phyloP scores from a whole-genome alignment of 2,888 invertebrate genomes.

The Parnassius glacialis region DNA sequence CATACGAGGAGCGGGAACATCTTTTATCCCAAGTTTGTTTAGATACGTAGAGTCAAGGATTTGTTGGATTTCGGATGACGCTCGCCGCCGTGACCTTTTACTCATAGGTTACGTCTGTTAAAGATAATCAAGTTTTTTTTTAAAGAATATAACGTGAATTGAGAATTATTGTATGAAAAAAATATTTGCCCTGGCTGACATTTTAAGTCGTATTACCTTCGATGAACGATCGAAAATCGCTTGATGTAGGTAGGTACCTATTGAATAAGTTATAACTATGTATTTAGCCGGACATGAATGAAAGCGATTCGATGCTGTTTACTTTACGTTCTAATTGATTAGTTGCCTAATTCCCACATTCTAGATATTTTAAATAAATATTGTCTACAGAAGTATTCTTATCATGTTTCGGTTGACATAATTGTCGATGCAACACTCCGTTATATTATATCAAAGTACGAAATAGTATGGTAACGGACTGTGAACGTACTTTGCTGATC shows the following conservation, averaged over 20 bases:
- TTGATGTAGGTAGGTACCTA: background rate
- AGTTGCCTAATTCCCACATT: constrained; percentile 56
- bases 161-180: too few species aligned
- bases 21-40: constrained; percentile 47
- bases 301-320: constrained; percentile 6
- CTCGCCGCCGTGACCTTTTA: constrained; percentile 21
- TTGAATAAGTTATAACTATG: background rate
- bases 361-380: constrained; percentile 48
- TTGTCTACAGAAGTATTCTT: constrained; percentile 49
- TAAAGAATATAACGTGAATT: too few species aligned
- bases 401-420: constrained; percentile 26
- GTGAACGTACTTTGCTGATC: too few species aligned
- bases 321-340: constrained; percentile 30
- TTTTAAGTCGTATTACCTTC: background rate
- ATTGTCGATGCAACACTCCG: background rate
- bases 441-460: too few species aligned
- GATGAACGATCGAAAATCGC: background rate
- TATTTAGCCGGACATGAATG: background rate
- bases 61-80: constrained; percentile 31
- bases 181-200: too few species aligned
- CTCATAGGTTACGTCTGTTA: background rate
- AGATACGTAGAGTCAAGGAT: constrained; percentile 47
- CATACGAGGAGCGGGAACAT: constrained; percentile 37
- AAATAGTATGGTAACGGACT: too few species aligned
- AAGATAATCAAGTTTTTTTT: background rate